Evolutionary conservation across 1,140 invertebrate species (phyloP).

Genomic region (Psix sp.): DNA sequence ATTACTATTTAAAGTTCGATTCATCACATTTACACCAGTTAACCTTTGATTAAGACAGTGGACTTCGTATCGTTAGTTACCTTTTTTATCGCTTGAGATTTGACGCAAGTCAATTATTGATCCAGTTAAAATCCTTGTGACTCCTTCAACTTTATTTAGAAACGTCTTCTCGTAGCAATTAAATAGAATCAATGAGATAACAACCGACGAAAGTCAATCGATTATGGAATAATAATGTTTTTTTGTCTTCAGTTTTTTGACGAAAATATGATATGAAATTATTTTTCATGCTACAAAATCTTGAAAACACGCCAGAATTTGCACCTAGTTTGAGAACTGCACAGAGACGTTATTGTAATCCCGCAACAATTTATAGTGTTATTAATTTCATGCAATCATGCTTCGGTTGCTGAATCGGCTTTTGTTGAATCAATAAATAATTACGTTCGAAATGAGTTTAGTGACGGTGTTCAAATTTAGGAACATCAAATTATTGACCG

Average conservation of each 20-base stretch:
- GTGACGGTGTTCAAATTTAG: background rate
- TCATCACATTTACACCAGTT: conserved; percentile 33
- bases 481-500: conserved; percentile 1
- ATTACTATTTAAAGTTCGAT: conserved; percentile 50
- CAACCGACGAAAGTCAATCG: too few relatives aligned
- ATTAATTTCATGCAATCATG: conserved; percentile 38
- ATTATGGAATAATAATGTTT: too few relatives aligned
- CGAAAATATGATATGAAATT: too few relatives aligned
- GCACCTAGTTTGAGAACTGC: conserved; percentile 18
- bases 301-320: conserved; percentile 27
- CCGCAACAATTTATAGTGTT: conserved; percentile 9
- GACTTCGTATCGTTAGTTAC: conserved; percentile 37
- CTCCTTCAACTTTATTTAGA: conserved; percentile 6
- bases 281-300: too few relatives aligned
- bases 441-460: conserved; percentile 16
- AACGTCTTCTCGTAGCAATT: background rate
- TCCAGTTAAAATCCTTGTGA: conserved; percentile 16
- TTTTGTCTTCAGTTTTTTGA: too few relatives aligned
- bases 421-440: conserved; percentile 33
- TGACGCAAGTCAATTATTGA: conserved; percentile 42
- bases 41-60: conserved; percentile 20
- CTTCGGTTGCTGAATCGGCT: conserved; percentile 22
- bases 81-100: conserved; percentile 32
- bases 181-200: too few relatives aligned
- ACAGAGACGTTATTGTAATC: conserved; percentile 18